These are phyloP conservation scores for Stictonetta naevosa DNA, from an alignment of 2,113 vertebrate genomes.

Conservation along the genomic window DNA sequence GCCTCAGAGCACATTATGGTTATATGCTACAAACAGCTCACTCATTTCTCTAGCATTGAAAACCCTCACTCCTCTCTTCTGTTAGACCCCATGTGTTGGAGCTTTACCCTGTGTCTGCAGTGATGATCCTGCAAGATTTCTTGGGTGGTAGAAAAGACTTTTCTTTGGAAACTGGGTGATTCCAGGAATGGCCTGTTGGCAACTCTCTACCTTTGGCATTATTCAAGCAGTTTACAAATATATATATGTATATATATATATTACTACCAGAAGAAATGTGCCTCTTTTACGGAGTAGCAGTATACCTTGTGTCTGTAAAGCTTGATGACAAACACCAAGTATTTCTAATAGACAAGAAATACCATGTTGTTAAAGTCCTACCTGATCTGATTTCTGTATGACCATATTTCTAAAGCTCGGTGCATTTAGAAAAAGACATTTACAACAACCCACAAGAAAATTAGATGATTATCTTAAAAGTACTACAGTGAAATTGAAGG, in stretches of 20 bases:
- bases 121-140: not conserved
- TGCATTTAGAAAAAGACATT: not conserved
- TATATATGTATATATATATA: no score
- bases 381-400: not conserved
- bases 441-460: not conserved
- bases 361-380: not conserved
- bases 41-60: not conserved
- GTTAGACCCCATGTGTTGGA: not conserved
- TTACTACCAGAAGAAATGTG: not conserved
- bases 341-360: not conserved
- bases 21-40: not conserved
- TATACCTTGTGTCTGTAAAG: not conserved
- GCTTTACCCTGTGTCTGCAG: not conserved
- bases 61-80: not conserved
- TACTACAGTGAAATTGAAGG: slow-evolving; percentile 31
- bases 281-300: not conserved
- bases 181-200: not conserved
- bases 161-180: not conserved
- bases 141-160: not conserved
- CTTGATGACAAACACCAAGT: not conserved
- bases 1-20: not conserved
- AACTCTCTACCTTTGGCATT: not conserved
- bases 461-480: slow-evolving; percentile 1
- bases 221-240: not conserved
- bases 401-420: not conserved